Evolutionary conservation across 1,140 invertebrate genomes (phyloP), one percentile per base, ranked within the genome.

Genomic region (Drosophila grimshawi): DNA sequence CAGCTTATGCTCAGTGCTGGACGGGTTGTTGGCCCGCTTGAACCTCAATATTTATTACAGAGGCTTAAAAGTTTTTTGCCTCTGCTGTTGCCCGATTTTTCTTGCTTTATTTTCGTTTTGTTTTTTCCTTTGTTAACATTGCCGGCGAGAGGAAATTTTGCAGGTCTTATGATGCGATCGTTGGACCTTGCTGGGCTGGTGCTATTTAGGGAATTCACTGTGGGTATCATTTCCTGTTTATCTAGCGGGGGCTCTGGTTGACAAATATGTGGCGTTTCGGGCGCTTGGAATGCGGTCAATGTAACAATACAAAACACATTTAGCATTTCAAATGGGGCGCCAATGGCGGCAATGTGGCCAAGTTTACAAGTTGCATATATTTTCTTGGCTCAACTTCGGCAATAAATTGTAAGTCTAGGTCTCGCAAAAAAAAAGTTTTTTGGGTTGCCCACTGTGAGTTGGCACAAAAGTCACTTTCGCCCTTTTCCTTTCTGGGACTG

Each of bases 101-200:
- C 19, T 39, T 51, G 27, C 48, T 60, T 55, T 29, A 11, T 56
- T 68, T 56, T 51, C 8, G 5, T 35, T 30, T 52, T 35, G 45
- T 11, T 60, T 19, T 53, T 29, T 66, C 30, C 64, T 56, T 62
- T 57, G 27, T 63, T 49, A 39, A 67, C 45, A 63, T 60, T 62
- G 39, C 56, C 56, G 1, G 2, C 19, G 66, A 39, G 43, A 67
- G 76, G 83, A 72, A 74, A 74, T 74, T 80, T 60, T 61, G 63
- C 65, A 83, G 80, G 80, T 74, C 83, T 89, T 88, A 83, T 86
- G 85, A 89, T 80, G 76, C 85, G 85, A 86, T 86, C 83, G 80
- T 33, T 73, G 71, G 53, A 62, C 33, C 70, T 49, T 41, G 32
- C n/a, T n/a, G 30, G 27, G 43, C 35, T 66, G n/a, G 45, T 8